Conservation (phyloP, 1,140 invertebrate genomes). For the Pseudachorutes palmiensis region DNA sequence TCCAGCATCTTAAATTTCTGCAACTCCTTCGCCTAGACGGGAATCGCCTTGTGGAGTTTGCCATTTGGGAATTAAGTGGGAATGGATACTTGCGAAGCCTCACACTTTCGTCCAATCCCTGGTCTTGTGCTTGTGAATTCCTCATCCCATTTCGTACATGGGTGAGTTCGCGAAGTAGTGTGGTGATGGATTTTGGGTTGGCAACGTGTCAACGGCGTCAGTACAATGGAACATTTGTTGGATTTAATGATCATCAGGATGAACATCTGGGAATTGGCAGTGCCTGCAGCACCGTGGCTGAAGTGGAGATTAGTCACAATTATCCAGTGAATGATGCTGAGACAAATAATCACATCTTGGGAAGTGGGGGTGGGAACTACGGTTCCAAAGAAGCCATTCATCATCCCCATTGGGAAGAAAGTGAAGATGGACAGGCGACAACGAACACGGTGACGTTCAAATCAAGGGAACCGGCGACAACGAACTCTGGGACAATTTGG, state of each 20-base stretch:
- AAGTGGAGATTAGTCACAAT: too few species aligned
- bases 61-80: constrained; percentile 70
- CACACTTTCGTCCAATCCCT: constrained; percentile 68
- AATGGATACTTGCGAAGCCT: constrained; percentile 62
- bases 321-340: constrained; percentile 16
- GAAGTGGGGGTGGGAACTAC: not conserved
- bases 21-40: constrained; percentile 72
- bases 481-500: not conserved
- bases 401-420: constrained; percentile 1
- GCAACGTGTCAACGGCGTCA: constrained; percentile 55
- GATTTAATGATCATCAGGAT: not conserved
- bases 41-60: constrained; percentile 69
- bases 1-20: constrained; percentile 65
- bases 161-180: constrained; percentile 67
- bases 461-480: not conserved
- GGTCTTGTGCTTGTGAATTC: constrained; percentile 84
- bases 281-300: not conserved
- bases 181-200: constrained; percentile 64
- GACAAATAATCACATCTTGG: constrained; percentile 27
- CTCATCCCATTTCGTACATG: constrained; percentile 73
- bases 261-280: not conserved
- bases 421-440: too few species aligned
- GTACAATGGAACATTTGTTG: not conserved
- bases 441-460: not conserved
- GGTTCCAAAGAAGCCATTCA: not conserved